phyloP scores from a whole-genome alignment of 2,113 vertebrate species.

The Odontophorus gujanensis region DNA sequence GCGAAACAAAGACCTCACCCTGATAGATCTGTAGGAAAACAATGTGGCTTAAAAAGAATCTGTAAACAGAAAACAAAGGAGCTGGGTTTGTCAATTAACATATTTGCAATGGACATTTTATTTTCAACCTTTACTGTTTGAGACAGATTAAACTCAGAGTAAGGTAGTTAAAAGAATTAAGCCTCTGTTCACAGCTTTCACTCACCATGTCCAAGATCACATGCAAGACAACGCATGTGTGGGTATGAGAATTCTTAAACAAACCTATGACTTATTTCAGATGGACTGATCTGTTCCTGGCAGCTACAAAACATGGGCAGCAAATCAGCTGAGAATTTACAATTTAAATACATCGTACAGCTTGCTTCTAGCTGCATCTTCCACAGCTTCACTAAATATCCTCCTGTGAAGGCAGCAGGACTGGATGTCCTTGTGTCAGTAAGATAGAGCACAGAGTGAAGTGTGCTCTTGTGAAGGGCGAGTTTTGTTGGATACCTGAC shows the following conservation, averaged over 20 bases:
- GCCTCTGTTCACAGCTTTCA: not conserved
- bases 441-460: rapidly evolving
- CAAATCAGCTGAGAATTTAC: not conserved
- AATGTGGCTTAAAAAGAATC: not conserved
- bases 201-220: not conserved
- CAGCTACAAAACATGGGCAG: not conserved
- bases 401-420: not conserved
- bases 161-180: not conserved
- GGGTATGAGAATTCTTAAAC: not conserved
- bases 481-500: not conserved
- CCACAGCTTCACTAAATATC: not conserved
- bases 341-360: not conserved
- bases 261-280: not conserved
- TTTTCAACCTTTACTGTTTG: not conserved
- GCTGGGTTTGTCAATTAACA: not conserved
- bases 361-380: not conserved
- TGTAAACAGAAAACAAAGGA: constrained; percentile 28
- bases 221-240: not conserved
- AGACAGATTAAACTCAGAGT: not conserved
- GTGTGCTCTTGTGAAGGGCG: not conserved
- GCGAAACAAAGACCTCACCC: not conserved
- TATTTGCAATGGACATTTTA: not conserved
- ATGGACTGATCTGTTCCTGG: not conserved
- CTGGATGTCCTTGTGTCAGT: not conserved
- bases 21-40: not conserved